phyloP scores from a whole-genome alignment of 2,113 vertebrate genomes.

The Pelecanus crispus region DNA sequence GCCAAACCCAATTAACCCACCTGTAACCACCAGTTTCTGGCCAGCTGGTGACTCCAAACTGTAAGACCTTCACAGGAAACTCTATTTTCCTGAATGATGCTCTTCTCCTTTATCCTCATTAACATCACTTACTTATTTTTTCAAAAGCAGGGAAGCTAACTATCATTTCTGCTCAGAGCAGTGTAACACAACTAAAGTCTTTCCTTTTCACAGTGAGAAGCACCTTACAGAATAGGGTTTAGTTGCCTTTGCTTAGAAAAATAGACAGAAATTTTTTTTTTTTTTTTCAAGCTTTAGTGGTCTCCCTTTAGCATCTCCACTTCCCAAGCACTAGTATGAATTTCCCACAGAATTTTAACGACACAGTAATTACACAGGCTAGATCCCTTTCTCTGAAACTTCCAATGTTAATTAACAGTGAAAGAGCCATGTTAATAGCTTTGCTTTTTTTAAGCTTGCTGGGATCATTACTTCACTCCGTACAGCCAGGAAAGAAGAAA shows the following conservation, averaged over 20 bases:
- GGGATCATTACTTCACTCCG: neutral
- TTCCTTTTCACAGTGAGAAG: neutral
- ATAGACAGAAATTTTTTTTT: neutral
- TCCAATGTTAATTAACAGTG: neutral
- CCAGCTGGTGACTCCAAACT: neutral
- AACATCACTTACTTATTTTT: neutral
- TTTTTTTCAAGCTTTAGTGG: neutral
- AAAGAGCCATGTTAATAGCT: neutral
- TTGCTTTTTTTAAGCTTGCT: neutral
- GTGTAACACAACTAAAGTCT: neutral
- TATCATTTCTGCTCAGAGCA: neutral
- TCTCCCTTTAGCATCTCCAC: neutral
- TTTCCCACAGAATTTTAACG: neutral
- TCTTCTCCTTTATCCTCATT: neutral
- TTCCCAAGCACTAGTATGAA: neutral
- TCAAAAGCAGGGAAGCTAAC: neutral
- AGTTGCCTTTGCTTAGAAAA: neutral
- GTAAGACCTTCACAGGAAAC: neutral
- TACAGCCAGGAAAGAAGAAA: neutral
- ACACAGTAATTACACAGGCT: neutral
- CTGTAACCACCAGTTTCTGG: neutral
- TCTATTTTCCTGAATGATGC: neutral
- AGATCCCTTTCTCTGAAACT: neutral
- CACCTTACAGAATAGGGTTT: neutral
- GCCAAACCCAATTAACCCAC: neutral